Conservation (phyloP, 2,888 invertebrate species). For the Thalpophila matura region DNA sequence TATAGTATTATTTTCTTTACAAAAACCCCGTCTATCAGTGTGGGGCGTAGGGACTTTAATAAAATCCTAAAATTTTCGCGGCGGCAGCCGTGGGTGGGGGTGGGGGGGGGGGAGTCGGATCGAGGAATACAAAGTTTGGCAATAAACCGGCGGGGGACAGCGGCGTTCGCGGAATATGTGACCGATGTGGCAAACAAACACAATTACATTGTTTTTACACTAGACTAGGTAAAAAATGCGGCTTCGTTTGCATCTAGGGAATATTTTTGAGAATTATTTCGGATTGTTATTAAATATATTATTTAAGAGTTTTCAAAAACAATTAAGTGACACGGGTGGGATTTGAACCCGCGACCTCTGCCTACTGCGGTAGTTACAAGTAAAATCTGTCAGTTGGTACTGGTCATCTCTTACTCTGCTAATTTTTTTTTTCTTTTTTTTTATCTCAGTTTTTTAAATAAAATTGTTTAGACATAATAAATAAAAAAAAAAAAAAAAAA, state of each 20-base stretch:
- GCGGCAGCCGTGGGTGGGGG: constrained; percentile 8
- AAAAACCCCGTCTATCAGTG: constrained; percentile 45
- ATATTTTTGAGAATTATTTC: not conserved
- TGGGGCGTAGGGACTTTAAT: constrained; percentile 58
- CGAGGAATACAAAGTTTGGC: constrained; percentile 61
- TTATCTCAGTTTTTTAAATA: no score
- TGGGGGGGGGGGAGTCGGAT: constrained; percentile 27
- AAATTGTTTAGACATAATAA: no score
- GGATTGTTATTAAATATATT: no score
- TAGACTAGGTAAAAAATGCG: constrained; percentile 2
- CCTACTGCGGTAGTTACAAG: no score
- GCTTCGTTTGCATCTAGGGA: not conserved
- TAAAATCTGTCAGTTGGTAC: no score
- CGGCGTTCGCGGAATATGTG: constrained; percentile 33
- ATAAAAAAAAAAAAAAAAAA: no score
- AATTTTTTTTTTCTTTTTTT: no score
- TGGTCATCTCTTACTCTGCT: no score
- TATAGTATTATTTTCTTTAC: constrained; percentile 42
- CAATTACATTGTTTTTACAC: constrained; percentile 50
- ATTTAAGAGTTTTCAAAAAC: no score
- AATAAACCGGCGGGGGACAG: constrained; percentile 55
- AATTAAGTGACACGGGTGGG: no score
- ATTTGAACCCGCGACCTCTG: no score
- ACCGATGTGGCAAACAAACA: constrained; percentile 51
- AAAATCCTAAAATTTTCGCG: constrained; percentile 56